Evolutionary conservation across 2,888 invertebrate species (phyloP).

Genomic region (Rotaria socialis): DNA sequence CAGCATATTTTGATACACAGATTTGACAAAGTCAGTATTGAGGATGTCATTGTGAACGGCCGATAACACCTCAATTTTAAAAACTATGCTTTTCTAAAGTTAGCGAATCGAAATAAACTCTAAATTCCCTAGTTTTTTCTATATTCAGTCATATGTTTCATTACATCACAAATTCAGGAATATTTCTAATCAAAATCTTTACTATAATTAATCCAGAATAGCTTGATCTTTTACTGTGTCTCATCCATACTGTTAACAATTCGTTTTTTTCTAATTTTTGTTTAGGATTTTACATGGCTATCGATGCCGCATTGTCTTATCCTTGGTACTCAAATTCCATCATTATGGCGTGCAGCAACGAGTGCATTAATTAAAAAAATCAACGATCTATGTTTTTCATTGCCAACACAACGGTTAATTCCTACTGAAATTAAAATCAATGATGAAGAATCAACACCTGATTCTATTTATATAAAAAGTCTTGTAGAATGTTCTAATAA

Average conservation of each 20-base stretch:
- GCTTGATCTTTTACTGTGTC: too few species aligned
- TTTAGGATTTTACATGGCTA: slow-evolving; percentile 4
- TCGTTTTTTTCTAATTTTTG: not conserved
- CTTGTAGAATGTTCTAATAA: not conserved
- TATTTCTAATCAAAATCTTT: too few species aligned
- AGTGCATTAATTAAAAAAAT: slow-evolving; percentile 20
- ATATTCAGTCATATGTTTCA: too few species aligned
- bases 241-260: not conserved
- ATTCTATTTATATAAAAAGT: slow-evolving; percentile 12
- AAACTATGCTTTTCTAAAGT: too few species aligned
- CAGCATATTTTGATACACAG: too few species aligned
- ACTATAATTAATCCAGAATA: too few species aligned
- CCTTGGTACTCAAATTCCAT: not conserved
- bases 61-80: too few species aligned
- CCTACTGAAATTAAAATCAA: not conserved
- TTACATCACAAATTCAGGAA: too few species aligned
- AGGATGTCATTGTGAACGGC: too few species aligned
- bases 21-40: too few species aligned
- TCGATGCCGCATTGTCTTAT: slow-evolving; percentile 1
- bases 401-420: slow-evolving; percentile 31
- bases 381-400: slow-evolving; percentile 22
- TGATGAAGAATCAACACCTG: slow-evolving; percentile 1
- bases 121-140: too few species aligned
- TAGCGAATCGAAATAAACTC: too few species aligned
- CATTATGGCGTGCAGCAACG: slow-evolving; percentile 7